Evolutionary conservation across 2,113 vertebrate species (phyloP).

Genomic region (Dinomys branickii): DNA sequence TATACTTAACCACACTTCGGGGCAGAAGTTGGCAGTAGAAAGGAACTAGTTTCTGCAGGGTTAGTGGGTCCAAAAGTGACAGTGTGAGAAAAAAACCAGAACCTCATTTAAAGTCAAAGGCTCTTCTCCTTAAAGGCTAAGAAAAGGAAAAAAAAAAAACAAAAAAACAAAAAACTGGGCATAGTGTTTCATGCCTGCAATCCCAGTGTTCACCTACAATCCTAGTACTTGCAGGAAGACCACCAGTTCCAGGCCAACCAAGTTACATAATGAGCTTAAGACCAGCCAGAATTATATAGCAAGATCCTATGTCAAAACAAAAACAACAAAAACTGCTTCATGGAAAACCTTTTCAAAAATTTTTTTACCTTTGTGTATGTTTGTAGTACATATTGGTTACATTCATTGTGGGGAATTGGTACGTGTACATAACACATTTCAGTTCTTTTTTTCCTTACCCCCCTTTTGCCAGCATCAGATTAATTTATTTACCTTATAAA

Average conservation of each 20-base stretch:
- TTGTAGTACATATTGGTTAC: not conserved
- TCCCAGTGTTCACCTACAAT: not conserved
- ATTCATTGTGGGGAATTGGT: not conserved
- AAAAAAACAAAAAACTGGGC: not conserved
- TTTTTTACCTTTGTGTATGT: not conserved
- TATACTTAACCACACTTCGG: not conserved
- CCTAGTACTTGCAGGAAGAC: not conserved
- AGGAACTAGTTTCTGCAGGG: not conserved
- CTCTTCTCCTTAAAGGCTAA: not conserved
- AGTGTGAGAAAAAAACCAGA: not conserved
- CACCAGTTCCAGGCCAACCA: not conserved
- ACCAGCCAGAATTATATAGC: not conserved
- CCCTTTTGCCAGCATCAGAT: not conserved
- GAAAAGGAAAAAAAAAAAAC: not conserved
- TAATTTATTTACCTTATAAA: not conserved
- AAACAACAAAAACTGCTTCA: not conserved
- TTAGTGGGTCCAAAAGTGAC: not conserved
- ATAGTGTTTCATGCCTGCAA: not conserved
- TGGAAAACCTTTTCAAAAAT: not conserved
- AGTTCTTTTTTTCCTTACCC: not conserved
- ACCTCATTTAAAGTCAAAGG: not conserved
- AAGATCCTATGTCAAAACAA: not conserved
- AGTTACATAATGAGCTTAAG: not conserved
- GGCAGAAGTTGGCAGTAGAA: not conserved
- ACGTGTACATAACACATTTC: not conserved